Conservation (phyloP, 1,140 invertebrate species). For the Lycorma delicatula region DNA sequence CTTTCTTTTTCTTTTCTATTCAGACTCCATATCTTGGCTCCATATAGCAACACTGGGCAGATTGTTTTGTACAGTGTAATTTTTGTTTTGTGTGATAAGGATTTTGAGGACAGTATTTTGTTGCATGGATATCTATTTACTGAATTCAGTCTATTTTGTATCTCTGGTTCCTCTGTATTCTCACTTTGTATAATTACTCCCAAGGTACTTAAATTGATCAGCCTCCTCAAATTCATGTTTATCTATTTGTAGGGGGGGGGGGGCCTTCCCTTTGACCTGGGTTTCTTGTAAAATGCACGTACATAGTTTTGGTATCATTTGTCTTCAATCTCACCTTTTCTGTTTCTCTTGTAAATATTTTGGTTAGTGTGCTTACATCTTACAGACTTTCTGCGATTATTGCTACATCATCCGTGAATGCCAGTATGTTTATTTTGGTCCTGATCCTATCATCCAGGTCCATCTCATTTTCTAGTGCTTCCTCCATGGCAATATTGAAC, state of each 20-base stretch:
- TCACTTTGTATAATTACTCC: neutral
- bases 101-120: neutral
- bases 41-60: neutral
- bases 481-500: constrained; percentile 21
- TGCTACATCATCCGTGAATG: constrained; percentile 9
- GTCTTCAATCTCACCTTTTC: constrained; percentile 6
- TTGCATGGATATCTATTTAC: too few relatives aligned
- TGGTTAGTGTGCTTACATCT: neutral
- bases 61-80: too few relatives aligned
- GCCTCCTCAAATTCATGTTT: neutral
- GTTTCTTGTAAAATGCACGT: constrained; percentile 1
- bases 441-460: constrained; percentile 12
- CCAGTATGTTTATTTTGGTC: constrained; percentile 8
- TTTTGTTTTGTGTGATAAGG: neutral
- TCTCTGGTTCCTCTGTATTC: neutral
- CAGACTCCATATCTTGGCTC: neutral
- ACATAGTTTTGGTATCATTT: constrained; percentile 12
- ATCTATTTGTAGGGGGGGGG: neutral
- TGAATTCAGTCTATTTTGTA: neutral
- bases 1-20: neutral
- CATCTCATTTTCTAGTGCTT: constrained; percentile 23
- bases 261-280: neutral
- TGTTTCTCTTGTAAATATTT: constrained; percentile 11
- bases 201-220: neutral
- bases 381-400: constrained; percentile 13